Base-by-base conservation (phyloP, 2,797 vertebrate genomes). In the Synaphobranchus kaupii region DNA sequence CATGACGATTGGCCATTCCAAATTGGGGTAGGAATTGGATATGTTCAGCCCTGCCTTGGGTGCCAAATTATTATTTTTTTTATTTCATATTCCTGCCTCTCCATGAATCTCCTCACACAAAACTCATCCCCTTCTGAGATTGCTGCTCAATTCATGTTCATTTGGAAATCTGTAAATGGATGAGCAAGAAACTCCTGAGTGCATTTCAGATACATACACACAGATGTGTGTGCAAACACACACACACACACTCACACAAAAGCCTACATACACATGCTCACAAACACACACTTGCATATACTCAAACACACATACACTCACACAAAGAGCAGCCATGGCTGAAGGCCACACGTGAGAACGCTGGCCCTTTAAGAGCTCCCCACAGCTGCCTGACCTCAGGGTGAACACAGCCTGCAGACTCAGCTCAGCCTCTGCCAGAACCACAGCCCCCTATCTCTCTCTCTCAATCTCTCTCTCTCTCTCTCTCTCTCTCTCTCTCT, bases 361-460 rank as follows among this genome's bases (percentile, higher is more conserved):
- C 82, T 54, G 50, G 82, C 82, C 50, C 82, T 84, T 84, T 84
- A 84, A 84, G 52, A 39, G 82, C 76, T 83, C 25, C 52, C 52
- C 60, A 84, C 80, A 60, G 66, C 85, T 52, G 60, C 60, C 47
- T 82, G 73, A 76, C 50, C 81, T 66, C 89, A 85, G 73, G 71
- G n/a, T 81, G 63, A 83, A 82, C 34, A 28, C 34, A n/a, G 63
- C 47, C 58, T 89, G 89, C 90, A 89, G 78, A 91, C 81, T 84
- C 85, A 83, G 89, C 87, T 86, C 66, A 44, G 34, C 80, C 47
- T 22, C 54, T 87, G 87, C 87, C 90, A 88, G 82, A 87, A 39
- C 83, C 86, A 22, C 86, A 86, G 50, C 39, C 73, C 71, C 85
- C 47, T n/a, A n/a, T n/a, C 22, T 54, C 47, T 83, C 47, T 83